These are phyloP conservation scores for Laticauda laticaudata DNA, from an alignment of 2,113 vertebrate species.

Conservation along the genomic window DNA sequence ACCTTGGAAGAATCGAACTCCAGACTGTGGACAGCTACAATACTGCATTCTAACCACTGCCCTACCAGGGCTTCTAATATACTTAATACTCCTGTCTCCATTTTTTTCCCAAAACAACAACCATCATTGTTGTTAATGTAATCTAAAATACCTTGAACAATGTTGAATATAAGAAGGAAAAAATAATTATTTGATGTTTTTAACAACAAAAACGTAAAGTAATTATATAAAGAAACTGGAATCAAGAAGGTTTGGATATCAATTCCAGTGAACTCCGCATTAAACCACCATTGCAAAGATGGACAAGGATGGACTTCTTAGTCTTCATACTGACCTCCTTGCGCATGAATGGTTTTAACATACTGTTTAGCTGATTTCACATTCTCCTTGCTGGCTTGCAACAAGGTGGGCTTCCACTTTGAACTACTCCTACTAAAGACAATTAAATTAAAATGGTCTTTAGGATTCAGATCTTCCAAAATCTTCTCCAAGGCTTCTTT, in stretches of 20 bases:
- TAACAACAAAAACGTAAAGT: neutral
- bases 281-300: neutral
- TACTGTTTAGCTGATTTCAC: constrained; percentile 51
- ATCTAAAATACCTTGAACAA: neutral
- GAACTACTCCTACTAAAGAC: constrained; percentile 38
- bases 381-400: constrained; percentile 56
- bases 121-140: neutral
- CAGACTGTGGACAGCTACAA: no score
- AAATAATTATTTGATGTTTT: neutral
- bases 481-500: constrained; percentile 69
- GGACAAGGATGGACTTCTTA: neutral
- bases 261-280: neutral
- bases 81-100: neutral
- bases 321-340: constrained; percentile 57
- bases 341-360: constrained; percentile 45
- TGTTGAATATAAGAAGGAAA: neutral
- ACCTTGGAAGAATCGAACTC: no score
- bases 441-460: constrained; percentile 67
- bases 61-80: neutral
- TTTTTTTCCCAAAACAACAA: neutral
- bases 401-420: constrained; percentile 54
- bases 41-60: no score
- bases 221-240: neutral
- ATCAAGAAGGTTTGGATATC: neutral
- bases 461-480: constrained; percentile 64